Conservation (phyloP, 2,888 invertebrate genomes). For the Odiellus spinosus region DNA sequence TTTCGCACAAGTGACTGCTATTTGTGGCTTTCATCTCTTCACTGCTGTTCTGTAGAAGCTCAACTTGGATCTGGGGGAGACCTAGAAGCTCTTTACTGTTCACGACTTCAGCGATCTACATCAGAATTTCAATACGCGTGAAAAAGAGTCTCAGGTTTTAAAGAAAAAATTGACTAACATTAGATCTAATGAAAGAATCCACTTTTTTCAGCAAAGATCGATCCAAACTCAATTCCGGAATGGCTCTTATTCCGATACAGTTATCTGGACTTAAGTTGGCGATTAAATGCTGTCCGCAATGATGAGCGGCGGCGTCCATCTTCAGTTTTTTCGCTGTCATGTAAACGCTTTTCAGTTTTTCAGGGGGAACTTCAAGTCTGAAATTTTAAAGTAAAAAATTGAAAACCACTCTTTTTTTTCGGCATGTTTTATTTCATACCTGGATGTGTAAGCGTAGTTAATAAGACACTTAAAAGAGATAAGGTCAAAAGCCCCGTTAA, state of each 20-base stretch:
- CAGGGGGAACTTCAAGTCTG: slow-evolving; percentile 37
- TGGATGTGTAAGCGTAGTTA: slow-evolving; percentile 67
- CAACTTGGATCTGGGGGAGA: slow-evolving; percentile 51
- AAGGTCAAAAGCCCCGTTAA: slow-evolving; percentile 47
- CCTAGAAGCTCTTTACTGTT: slow-evolving; percentile 44
- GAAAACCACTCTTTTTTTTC: too few relatives aligned
- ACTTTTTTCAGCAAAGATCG: not conserved
- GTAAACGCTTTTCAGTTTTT: slow-evolving; percentile 56
- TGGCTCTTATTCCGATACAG: slow-evolving; percentile 28
- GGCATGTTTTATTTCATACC: slow-evolving; percentile 27
- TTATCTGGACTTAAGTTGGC: slow-evolving; percentile 42
- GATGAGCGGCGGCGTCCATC: slow-evolving; percentile 52
- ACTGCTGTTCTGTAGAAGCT: slow-evolving; percentile 54
- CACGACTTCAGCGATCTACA: slow-evolving; percentile 50
- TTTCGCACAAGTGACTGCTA: slow-evolving; percentile 42
- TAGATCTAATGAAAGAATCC: slow-evolving; percentile 4
- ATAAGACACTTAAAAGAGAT: slow-evolving; percentile 55
- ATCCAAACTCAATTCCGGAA: slow-evolving; percentile 2
- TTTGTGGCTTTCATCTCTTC: slow-evolving; percentile 44
- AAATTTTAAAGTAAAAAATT: too few relatives aligned
- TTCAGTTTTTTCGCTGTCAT: slow-evolving; percentile 59
- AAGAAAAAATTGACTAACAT: slow-evolving; percentile 1
- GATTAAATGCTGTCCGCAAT: slow-evolving; percentile 52
- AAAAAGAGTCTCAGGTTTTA: slow-evolving; percentile 8
- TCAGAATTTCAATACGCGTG: too few relatives aligned